Evolutionary conservation across 2,797 vertebrate genomes (phyloP), one percentile per base, ranked within the genome.

Genomic region (Chlorospingus semifuscus): DNA sequence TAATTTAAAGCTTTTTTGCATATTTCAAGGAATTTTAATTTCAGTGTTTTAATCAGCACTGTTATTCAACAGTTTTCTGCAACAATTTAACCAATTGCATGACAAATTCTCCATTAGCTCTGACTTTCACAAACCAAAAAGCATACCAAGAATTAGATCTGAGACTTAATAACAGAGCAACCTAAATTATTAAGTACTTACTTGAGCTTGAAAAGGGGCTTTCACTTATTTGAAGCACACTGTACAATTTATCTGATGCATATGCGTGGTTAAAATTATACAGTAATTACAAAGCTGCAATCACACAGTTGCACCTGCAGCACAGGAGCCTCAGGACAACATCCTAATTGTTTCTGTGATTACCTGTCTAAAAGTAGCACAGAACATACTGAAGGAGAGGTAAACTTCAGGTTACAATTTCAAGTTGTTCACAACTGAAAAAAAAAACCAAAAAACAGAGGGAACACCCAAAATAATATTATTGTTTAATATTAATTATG

Each of bases 311-410:
- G 94, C 97, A 97, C 96, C 96, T 97, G 96, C 90, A 93, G 81
- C 76, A 91, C 60, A 82, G 89, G 82, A 96, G 96, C 95, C 97
- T 94, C 85, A 94, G 97, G 97, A 97, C 97, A 98, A 97, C 95
- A 85, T 89, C 89, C 74, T 97, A 98, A 98, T 97, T 97, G 95
- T 96, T 97, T 96, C 91, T 83, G 36, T 95, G 94, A 98, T 95
- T 98, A 93, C 93, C 80, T 94, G 76, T 70, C 93, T 95, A 96
- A 95, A 97, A 93, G 83, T 93, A 96, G 95, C 95, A 87, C n/a
- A 93, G 90, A 97, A 89, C 20, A 91, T 74, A 72, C 1, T 79
- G 93, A 94, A 94, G 87, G 92, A 93, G 77, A 95, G 91, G 97
- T 94, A 88, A 94, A 96, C 87, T 84, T 93, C 70, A 91, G n/a